Evolutionary conservation across 2,888 invertebrate genomes (phyloP), one percentile per base, ranked within the genome.

Genomic region (Lithophane semibrunnea): DNA sequence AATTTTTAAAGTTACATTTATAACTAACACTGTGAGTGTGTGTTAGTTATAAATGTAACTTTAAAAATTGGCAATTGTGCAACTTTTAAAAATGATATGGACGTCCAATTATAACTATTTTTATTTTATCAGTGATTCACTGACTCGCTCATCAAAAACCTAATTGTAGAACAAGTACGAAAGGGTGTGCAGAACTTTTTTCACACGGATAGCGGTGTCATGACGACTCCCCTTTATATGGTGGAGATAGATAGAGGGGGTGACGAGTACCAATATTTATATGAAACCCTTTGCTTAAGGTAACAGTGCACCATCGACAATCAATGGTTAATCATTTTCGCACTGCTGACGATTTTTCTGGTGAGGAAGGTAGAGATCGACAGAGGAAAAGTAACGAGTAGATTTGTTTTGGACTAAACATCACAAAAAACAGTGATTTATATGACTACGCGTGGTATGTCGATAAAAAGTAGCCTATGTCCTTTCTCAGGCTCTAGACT

Each of bases 161-260:
- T 16, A 16, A 49, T 16, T 21, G 13, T 37, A 29, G 37, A 3
- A 24, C 21, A 21, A 75, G 4, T 52, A 42, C 13, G 16, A 75
- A 42, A 60, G 47, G 49, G 37, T 47, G 37, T 47, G 18, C 9
- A 49, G 1, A 24, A 24, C 24, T 47, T 58, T 77, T 42, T 78
- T 49, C 24, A 13, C 49, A 58, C 18, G 18, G 18, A n/a, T 29
- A 67, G 29, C 42, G 49, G 49, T 42, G 29, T 60, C 42, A 52
- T 67, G 77, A 29, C 73, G 12, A 56, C 47, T 42, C 42, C 72
- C 29, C 12, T n/a, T 44, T 56, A 29, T 47, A 47, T 56, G 47
- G n/a, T 56, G n/a, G 29, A 44, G 44, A 73, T 56, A 44, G 29
- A 29, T 29, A 13, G n/a, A 72, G 44, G 29, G 52, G 29, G n/a